Evolutionary conservation across 2,113 vertebrate genomes (phyloP).

Genomic region (Rhinolophus sinicus): DNA sequence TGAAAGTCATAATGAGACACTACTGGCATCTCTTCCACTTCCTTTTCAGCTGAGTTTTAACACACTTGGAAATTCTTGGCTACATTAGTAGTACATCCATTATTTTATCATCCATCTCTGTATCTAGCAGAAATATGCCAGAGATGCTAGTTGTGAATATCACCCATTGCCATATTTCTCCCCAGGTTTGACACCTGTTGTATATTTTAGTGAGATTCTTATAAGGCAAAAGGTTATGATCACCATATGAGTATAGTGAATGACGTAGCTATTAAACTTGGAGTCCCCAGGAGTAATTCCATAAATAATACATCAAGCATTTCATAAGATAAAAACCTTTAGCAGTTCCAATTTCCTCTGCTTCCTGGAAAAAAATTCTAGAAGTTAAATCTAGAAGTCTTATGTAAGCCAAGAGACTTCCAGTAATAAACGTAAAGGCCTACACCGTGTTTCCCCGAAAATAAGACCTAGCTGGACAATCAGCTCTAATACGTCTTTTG

Average conservation of each 20-base stretch:
- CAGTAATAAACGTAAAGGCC: not conserved
- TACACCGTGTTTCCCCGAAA: no score
- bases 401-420: not conserved
- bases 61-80: not conserved
- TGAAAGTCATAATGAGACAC: not conserved
- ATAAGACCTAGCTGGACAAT: no score
- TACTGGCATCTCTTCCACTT: not conserved
- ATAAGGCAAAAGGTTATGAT: not conserved
- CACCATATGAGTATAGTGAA: not conserved
- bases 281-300: not conserved
- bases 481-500: no score
- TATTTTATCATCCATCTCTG: not conserved
- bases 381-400: not conserved
- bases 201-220: not conserved
- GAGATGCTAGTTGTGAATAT: not conserved
- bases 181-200: not conserved
- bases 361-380: not conserved
- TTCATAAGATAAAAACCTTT: conserved; percentile 20
- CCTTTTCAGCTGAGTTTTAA: not conserved
- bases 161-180: not conserved
- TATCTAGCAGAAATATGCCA: not conserved
- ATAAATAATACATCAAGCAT: not conserved
- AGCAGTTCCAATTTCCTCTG: not conserved
- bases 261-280: not conserved
- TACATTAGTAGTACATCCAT: not conserved